Evolutionary conservation across 1,140 invertebrate genomes (phyloP).

Genomic region (Cherax quadricarinatus): DNA sequence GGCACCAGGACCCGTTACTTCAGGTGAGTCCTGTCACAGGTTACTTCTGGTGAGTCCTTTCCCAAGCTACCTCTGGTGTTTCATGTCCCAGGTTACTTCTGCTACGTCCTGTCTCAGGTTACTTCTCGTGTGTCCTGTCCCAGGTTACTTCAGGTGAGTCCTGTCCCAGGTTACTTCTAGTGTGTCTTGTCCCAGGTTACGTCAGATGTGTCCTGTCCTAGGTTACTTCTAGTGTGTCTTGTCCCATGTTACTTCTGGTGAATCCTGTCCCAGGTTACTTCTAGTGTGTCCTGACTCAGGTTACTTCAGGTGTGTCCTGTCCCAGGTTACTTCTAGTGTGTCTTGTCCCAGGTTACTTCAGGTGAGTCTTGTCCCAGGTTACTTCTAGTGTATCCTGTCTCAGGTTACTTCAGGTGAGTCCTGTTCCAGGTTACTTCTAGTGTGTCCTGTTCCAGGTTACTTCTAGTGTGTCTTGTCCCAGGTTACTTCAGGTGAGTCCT

Average conservation of each 20-base stretch:
- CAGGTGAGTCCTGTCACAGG: constrained; percentile 10
- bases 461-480: no score
- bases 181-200: not conserved
- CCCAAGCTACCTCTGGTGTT: not conserved
- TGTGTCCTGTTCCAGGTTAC: accelerated
- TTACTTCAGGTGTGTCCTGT: no score
- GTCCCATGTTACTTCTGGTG: not conserved
- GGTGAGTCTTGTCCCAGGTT: not conserved
- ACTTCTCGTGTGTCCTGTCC: no score
- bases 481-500: constrained; percentile 34
- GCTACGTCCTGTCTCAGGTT: not conserved
- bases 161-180: no score
- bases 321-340: no score
- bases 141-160: no score
- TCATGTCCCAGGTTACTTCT: not conserved
- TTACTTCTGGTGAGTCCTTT: no score
- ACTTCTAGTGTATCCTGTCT: no score
- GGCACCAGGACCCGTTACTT: constrained; percentile 15
- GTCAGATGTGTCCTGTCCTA: constrained; percentile 13
- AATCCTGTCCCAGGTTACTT: not conserved
- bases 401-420: no score
- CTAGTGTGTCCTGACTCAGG: not conserved
- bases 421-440: not conserved
- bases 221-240: no score
- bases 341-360: no score